Conservation (phyloP, 2,113 vertebrate species). For the Grallaria varia region DNA sequence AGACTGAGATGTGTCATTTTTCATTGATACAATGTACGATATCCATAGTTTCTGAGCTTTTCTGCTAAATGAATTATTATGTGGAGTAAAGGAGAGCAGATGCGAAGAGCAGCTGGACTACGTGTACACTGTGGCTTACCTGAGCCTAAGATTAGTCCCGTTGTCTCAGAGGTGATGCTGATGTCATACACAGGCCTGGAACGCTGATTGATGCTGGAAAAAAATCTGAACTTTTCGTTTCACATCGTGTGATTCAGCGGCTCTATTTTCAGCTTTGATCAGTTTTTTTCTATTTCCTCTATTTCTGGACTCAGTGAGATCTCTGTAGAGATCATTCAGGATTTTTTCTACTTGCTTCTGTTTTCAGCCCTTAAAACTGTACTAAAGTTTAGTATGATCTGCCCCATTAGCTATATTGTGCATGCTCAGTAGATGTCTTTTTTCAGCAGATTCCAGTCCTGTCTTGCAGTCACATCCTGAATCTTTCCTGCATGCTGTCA, state of each 20-base stretch:
- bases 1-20: background rate
- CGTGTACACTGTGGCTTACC: accelerated
- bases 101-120: background rate
- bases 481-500: background rate
- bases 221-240: background rate
- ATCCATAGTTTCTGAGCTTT: background rate
- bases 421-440: background rate
- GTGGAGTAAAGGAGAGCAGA: background rate
- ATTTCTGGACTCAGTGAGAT: background rate
- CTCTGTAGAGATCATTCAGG: background rate
- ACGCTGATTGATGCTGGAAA: background rate
- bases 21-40: background rate
- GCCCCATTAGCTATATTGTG: background rate
- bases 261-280: background rate
- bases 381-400: background rate
- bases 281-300: background rate
- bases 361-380: background rate
- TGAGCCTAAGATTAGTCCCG: background rate
- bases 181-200: background rate
- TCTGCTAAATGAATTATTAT: background rate
- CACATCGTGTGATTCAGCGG: background rate
- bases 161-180: background rate
- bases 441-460: background rate
- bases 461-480: background rate
- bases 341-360: background rate